Base-by-base conservation (phyloP, 1,140 invertebrate species). In the Phthorimaea operculella region DNA sequence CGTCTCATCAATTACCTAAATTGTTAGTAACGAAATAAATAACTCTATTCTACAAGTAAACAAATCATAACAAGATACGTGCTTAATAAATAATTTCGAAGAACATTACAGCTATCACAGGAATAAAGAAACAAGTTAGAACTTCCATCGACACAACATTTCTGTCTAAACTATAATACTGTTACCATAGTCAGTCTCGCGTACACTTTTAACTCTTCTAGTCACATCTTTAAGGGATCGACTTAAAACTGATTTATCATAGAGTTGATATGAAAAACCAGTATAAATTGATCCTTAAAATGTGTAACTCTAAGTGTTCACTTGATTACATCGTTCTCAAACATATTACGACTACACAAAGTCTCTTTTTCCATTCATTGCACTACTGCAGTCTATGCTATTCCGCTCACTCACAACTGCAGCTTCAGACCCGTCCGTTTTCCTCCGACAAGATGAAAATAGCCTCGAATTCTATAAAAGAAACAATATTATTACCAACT, bases 381-480 rank as follows among this genome's bases (percentile, higher is more conserved):
- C 16, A 14, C 6, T 28, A 9, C 48, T 18, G 14, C 48, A 50
- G 11, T 50, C 48, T 51, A 79, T 74, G 59, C 72, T 80, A 53
- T 78, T 80, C 47, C 74, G 71, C 66, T 82, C 79, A 78, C 77
- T 83, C 57, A 82, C 80, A 3, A 80, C 79, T 11, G 73, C 80
- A 28, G 78, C 69, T 64, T 84, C 79, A 18, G 79, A 82, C 9
- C 75, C 75, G 62, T 79, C 63, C 39, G 57, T 76, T 78, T 74
- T 82, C 55, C 77, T 72, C 69, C 69, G 66, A 55, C 80, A 84
- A 10, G 54, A 47, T 48, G 56, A 61, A 67, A 74, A 83, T 33
- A 83, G 44, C 60, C 72, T 74, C 55, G 80, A 83, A 21, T 70
- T 59, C 80, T 83, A 68, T 62, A 49, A 47, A 39, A 48, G 61